Conservation (phyloP, 2,888 invertebrate genomes). For the Acleris holmiana region DNA sequence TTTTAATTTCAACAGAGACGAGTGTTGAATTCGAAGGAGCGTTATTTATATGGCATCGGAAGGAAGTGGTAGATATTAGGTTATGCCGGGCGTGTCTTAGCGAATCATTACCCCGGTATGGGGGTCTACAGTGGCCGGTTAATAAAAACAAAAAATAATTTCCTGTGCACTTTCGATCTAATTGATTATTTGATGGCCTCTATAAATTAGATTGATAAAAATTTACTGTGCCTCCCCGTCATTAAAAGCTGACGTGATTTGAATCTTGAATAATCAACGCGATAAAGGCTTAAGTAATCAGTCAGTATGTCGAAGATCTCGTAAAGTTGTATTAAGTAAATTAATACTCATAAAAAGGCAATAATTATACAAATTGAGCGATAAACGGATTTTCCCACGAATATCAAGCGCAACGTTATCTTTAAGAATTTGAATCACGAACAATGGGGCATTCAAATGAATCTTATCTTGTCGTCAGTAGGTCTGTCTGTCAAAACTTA, state of each 20-base stretch:
- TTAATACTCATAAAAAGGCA: slow-evolving; percentile 32
- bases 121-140: slow-evolving; percentile 46
- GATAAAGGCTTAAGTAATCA: slow-evolving; percentile 27
- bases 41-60: slow-evolving; percentile 77
- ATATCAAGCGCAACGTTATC: slow-evolving; percentile 48
- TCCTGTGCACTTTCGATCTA: slow-evolving; percentile 67
- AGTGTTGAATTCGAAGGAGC: slow-evolving; percentile 39
- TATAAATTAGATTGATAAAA: slow-evolving; percentile 63
- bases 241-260: slow-evolving; percentile 57
- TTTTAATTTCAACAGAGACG: slow-evolving; percentile 40
- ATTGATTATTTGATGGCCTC: slow-evolving; percentile 63
- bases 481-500: slow-evolving; percentile 69
- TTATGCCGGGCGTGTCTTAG: slow-evolving; percentile 66
- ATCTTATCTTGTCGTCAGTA: slow-evolving; percentile 65
- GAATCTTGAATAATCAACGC: slow-evolving; percentile 50
- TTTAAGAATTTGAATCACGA: slow-evolving; percentile 55
- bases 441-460: slow-evolving; percentile 70
- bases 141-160: slow-evolving; percentile 60
- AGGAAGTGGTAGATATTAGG: slow-evolving; percentile 78
- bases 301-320: slow-evolving; percentile 24
- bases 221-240: slow-evolving; percentile 53
- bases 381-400: slow-evolving; percentile 46
- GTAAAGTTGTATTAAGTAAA: slow-evolving; percentile 30
- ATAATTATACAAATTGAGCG: slow-evolving; percentile 28
- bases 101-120: slow-evolving; percentile 63